Evolutionary conservation across 2,797 vertebrate species (phyloP).

Genomic region (Podarcis lilfordi): DNA sequence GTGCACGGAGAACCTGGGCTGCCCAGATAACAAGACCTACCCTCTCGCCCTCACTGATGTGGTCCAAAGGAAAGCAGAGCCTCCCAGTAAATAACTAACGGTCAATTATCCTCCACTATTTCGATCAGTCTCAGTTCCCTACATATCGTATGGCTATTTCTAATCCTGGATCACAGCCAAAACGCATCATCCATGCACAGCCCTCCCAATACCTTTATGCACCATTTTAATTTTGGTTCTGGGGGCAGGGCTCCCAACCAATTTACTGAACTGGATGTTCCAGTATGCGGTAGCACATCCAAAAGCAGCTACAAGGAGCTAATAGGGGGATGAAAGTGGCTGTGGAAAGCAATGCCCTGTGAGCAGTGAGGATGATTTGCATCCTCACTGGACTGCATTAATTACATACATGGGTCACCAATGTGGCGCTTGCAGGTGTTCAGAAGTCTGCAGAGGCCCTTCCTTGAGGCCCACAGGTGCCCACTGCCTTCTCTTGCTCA

Average conservation of each 20-base stretch:
- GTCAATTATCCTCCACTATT: not conserved
- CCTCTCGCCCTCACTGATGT: too few species aligned
- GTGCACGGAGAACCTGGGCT: too few species aligned
- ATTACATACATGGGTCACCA: not conserved
- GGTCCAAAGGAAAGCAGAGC: too few species aligned
- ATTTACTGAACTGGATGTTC: not conserved
- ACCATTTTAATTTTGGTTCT: not conserved
- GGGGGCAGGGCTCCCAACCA: not conserved
- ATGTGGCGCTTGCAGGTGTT: too few species aligned
- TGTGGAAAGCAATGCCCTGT: conserved; percentile 18
- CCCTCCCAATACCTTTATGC: not conserved
- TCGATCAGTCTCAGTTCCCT: not conserved
- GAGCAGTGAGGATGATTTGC: conserved; percentile 20
- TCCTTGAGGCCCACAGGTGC: too few species aligned
- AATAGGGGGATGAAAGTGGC: not conserved
- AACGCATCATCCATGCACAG: not conserved
- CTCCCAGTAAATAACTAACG: too few species aligned
- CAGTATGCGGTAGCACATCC: not conserved
- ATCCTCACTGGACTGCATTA: conserved; percentile 50
- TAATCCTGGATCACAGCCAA: not conserved
- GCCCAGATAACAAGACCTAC: too few species aligned
- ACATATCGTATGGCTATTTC: not conserved
- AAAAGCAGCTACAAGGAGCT: not conserved
- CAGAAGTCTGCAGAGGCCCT: too few species aligned
- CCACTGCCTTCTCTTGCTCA: too few species aligned